Evolutionary conservation across 2,888 invertebrate genomes (phyloP).

Genomic region (Idaea aversata): DNA sequence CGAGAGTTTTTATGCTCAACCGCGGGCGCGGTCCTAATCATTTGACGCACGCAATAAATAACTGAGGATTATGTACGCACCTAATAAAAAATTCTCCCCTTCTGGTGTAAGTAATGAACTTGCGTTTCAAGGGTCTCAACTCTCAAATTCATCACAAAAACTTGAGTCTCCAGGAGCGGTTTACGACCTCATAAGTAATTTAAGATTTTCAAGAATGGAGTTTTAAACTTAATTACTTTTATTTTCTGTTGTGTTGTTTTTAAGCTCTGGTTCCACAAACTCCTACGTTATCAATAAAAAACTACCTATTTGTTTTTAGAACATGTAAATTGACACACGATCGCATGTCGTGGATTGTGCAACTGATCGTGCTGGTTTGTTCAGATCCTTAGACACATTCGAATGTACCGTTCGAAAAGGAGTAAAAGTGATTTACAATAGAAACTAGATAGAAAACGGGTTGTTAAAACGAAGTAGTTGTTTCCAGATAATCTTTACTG

Average conservation of each 20-base stretch:
- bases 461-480: background rate
- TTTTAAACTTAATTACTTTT: background rate
- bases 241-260: too few relatives aligned
- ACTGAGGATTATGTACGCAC: constrained; percentile 36
- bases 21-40: constrained; percentile 21
- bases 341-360: too few relatives aligned
- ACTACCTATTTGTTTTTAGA: too few relatives aligned
- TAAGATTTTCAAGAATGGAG: background rate
- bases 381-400: too few relatives aligned
- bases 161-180: constrained; percentile 6
- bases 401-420: background rate
- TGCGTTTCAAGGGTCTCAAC: constrained; percentile 19
- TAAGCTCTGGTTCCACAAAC: too few relatives aligned
- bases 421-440: background rate
- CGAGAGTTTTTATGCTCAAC: constrained; percentile 27
- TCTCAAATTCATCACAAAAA: constrained; percentile 20
- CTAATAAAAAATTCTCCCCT: constrained; percentile 32
- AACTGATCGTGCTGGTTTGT: too few relatives aligned
- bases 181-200: background rate
- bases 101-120: constrained; percentile 22
- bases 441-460: background rate
- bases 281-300: too few relatives aligned
- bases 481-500: background rate
- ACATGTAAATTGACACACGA: too few relatives aligned
- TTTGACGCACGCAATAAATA: constrained; percentile 39